Percentiles rank a stretch among this genome's conserved stretches.
phyloP scores from a whole-genome alignment of 2,113 vertebrate genomes.

The Tragulus kanchil region DNA sequence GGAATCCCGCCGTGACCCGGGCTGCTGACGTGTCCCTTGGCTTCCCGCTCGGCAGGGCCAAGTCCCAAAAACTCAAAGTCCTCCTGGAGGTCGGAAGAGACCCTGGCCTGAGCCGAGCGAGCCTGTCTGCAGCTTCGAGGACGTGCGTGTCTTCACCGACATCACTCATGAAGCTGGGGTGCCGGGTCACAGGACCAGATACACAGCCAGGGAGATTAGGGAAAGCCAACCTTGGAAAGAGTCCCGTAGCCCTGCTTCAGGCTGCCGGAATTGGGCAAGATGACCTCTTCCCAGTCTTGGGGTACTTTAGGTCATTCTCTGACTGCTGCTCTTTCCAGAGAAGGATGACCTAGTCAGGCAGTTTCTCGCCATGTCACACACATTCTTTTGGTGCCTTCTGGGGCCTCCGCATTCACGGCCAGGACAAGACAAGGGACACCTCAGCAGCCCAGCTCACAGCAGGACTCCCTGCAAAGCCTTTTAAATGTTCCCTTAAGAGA shows the following conservation, averaged over 20 bases:
- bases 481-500: not conserved
- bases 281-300: too few species aligned
- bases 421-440: not conserved
- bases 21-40: not conserved
- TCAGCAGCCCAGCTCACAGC: too few species aligned
- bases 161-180: not conserved
- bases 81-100: not conserved
- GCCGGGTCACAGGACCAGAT: not conserved
- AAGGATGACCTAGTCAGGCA: too few species aligned
- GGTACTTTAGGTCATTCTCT: not conserved
- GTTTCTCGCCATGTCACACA: not conserved
- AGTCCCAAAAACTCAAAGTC: constrained; percentile 54
- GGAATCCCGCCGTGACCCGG: not conserved
- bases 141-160: not conserved
- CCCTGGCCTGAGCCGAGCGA: not conserved
- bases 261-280: not conserved
- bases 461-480: not conserved
- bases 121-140: not conserved
- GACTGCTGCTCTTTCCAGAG: not conserved
- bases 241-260: not conserved
- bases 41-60: constrained; percentile 16
- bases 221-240: not conserved
- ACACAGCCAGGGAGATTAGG: not conserved
- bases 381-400: not conserved
- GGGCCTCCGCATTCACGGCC: not conserved